Evolutionary conservation across 2,888 invertebrate genomes (phyloP).

Genomic region (Ophioninae sp.): DNA sequence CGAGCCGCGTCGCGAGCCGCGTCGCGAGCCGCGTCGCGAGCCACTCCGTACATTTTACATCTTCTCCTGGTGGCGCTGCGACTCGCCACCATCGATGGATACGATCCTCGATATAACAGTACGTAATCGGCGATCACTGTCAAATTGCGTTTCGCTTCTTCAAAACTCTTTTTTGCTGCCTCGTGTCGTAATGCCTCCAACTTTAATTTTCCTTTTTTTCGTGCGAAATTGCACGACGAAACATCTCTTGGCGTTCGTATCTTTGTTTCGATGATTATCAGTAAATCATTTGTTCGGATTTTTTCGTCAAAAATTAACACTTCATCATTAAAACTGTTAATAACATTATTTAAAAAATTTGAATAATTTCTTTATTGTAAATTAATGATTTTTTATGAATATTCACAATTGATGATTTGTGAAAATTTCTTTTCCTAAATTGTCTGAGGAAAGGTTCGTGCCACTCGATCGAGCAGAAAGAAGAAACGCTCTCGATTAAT

Average conservation of each 20-base stretch:
- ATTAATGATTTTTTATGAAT: no score
- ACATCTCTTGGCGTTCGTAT: no score
- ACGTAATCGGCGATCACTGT: slow-evolving; percentile 4
- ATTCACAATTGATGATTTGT: no score
- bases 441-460: background rate
- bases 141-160: slow-evolving; percentile 5
- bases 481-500: slow-evolving; percentile 7
- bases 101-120: slow-evolving; percentile 16
- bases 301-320: no score
- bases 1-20: slow-evolving; percentile 15
- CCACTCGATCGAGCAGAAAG: background rate
- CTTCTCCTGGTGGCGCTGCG: slow-evolving; percentile 6
- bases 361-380: no score
- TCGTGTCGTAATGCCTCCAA: background rate
- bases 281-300: no score
- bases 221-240: no score
- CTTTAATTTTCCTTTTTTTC: no score
- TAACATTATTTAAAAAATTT: no score
- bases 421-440: background rate
- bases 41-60: slow-evolving; percentile 15
- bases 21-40: slow-evolving; percentile 26
- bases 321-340: no score
- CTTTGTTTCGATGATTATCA: no score
- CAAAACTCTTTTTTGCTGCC: background rate
- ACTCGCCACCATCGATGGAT: slow-evolving; percentile 13